A percentile compares a stretch with the other conserved stretches of the same genome.
phyloP scores from a whole-genome alignment of 2,888 invertebrate genomes.

The Salticus scenicus region DNA sequence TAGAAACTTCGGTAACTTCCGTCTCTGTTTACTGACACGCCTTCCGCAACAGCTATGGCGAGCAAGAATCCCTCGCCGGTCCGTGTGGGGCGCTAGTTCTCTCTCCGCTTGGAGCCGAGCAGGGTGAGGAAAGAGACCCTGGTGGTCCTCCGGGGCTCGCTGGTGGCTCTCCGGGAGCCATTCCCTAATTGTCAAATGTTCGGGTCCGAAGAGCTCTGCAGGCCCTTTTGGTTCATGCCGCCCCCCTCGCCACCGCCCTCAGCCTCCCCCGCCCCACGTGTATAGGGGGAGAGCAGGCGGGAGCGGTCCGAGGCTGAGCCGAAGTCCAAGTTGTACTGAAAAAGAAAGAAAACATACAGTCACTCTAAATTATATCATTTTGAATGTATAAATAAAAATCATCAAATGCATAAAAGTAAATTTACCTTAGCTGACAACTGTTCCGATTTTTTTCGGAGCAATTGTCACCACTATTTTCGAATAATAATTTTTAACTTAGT shows the following conservation, averaged over 20 bases:
- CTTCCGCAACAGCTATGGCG: conserved; percentile 11
- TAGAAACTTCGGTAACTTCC: too few relatives aligned
- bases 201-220: conserved; percentile 88
- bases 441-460: too few relatives aligned
- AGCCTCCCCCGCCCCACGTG: conserved; percentile 29
- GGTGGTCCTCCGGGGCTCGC: conserved; percentile 95
- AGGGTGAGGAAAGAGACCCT: conserved; percentile 96
- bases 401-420: too few relatives aligned
- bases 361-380: too few relatives aligned
- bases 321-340: conserved; percentile 93
- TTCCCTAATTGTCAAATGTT: conserved; percentile 99
- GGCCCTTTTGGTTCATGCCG: conserved; percentile 76
- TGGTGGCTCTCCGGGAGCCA: conserved; percentile 81
- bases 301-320: conserved; percentile 87
- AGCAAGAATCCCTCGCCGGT: background rate
- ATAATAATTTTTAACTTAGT: too few relatives aligned
- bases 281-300: conserved; percentile 80
- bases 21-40: background rate
- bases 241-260: conserved; percentile 77
- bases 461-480: too few relatives aligned
- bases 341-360: conserved; percentile 12
- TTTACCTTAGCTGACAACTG: too few relatives aligned
- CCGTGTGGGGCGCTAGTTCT: conserved; percentile 34
- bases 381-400: too few relatives aligned
- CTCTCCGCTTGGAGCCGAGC: conserved; percentile 71